Evolutionary conservation across 2,888 invertebrate species (phyloP).

Genomic region (Schizaphis graminum): DNA sequence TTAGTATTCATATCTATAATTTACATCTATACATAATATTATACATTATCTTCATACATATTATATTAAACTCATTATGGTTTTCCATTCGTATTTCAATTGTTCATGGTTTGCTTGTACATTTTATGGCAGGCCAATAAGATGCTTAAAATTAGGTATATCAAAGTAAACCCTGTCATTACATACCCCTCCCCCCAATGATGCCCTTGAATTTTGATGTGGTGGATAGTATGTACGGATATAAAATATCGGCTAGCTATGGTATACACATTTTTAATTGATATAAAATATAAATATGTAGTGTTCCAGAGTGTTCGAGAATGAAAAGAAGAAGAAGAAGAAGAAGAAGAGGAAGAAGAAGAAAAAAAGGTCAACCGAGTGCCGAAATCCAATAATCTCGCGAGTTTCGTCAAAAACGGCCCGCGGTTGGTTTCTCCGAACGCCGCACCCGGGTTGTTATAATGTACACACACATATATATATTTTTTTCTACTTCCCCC

Average conservation of each 20-base stretch:
- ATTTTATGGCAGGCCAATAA: background rate
- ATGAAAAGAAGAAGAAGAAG: slow-evolving; percentile 1
- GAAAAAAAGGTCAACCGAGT: slow-evolving; percentile 8
- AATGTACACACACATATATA: background rate
- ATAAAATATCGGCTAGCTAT: background rate
- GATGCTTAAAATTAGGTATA: background rate
- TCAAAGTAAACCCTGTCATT: background rate
- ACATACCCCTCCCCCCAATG: background rate
- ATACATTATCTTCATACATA: too few species aligned
- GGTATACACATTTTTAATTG: background rate
- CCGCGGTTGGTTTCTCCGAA: background rate
- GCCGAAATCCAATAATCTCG: slow-evolving; percentile 48
- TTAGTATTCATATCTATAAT: too few species aligned
- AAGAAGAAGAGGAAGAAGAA: slow-evolving; percentile 18
- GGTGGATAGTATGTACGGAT: background rate
- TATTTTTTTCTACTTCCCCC: background rate
- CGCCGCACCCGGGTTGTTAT: background rate
- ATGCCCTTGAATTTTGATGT: background rate
- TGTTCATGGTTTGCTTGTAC: background rate
- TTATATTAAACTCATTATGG: too few species aligned
- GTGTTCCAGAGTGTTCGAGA: background rate
- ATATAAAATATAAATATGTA: background rate
- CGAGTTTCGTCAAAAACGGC: slow-evolving; percentile 41
- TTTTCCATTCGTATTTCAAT: background rate
- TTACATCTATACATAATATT: too few species aligned